Conservation (phyloP, 1,140 invertebrate genomes). For the Neelides sp. region DNA sequence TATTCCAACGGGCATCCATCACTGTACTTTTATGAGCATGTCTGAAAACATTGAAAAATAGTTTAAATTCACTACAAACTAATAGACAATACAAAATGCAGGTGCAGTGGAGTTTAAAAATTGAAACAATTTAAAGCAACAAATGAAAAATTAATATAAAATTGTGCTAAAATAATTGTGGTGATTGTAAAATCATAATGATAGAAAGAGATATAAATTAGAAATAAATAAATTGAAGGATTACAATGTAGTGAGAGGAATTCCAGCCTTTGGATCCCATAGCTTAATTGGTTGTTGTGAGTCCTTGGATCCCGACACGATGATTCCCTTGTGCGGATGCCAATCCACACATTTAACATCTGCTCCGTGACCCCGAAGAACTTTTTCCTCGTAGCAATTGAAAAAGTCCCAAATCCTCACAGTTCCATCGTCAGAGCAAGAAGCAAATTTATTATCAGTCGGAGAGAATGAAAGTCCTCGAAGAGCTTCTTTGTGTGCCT, state of each 20-base stretch:
- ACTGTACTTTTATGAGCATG: constrained; percentile 99
- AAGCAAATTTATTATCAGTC: constrained; percentile 94
- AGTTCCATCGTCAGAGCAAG: constrained; percentile 98
- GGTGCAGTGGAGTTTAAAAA: too few relatives aligned
- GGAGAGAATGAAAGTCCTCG: constrained; percentile 94
- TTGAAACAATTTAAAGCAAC: too few relatives aligned
- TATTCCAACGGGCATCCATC: constrained; percentile 98
- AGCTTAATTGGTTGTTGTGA: constrained; percentile 99
- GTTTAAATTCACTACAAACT: too few relatives aligned
- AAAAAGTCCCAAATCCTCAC: constrained; percentile 98
- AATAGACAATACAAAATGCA: too few relatives aligned
- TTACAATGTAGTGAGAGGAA: constrained; percentile 66
- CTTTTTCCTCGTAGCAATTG: constrained; percentile 88
- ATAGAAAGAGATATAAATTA: too few relatives aligned
- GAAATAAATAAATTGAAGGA: constrained; percentile 29
- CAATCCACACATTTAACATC: constrained; percentile 99
- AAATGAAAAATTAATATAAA: too few relatives aligned
- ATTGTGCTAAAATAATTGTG: too few relatives aligned
- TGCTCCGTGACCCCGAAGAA: constrained; percentile 92
- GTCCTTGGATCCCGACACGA: constrained; percentile 97
- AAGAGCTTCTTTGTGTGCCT: constrained; percentile 96
- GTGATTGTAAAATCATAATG: too few relatives aligned
- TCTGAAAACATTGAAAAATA: constrained; percentile 40
- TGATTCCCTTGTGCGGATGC: constrained; percentile 94
- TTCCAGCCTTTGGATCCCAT: constrained; percentile 95